Percentiles rank a stretch among this genome's conserved stretches.
Evolutionary conservation across 2,113 vertebrate genomes (phyloP).

Genomic region (Myiagra hebetior): DNA sequence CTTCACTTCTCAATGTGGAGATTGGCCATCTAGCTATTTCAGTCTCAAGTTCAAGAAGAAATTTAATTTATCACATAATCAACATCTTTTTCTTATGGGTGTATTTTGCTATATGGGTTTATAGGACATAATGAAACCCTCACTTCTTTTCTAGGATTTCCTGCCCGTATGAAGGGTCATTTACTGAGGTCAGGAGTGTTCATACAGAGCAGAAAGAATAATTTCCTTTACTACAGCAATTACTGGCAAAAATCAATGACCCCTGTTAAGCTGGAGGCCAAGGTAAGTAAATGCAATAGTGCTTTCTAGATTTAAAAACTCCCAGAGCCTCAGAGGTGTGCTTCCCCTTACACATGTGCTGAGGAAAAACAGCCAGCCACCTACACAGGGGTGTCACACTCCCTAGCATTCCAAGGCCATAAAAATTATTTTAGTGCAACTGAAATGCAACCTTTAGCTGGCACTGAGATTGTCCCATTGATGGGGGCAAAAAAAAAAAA

Average conservation of each 20-base stretch:
- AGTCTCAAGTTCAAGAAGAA: neutral
- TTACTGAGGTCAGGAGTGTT: neutral
- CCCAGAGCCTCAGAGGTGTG: neutral
- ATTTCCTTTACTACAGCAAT: constrained; percentile 45
- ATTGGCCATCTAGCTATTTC: neutral
- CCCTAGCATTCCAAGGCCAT: neutral
- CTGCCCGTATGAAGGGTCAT: neutral
- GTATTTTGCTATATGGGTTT: neutral
- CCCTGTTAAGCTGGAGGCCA: constrained; percentile 16
- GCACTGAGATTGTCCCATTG: neutral
- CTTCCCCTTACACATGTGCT: neutral
- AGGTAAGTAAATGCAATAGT: constrained; percentile 13
- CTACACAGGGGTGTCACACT: neutral
- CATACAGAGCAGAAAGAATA: neutral
- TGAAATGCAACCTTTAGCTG: neutral
- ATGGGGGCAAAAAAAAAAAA: neutral
- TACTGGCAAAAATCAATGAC: constrained; percentile 48
- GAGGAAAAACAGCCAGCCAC: neutral
- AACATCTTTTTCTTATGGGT: neutral
- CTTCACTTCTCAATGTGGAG: neutral
- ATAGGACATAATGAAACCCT: neutral
- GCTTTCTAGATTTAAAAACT: constrained; percentile 1
- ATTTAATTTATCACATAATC: neutral
- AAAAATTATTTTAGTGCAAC: neutral
- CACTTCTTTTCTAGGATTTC: neutral